phyloP scores from a whole-genome alignment of 2,797 vertebrate genomes.

The Numenius phaeopus region DNA sequence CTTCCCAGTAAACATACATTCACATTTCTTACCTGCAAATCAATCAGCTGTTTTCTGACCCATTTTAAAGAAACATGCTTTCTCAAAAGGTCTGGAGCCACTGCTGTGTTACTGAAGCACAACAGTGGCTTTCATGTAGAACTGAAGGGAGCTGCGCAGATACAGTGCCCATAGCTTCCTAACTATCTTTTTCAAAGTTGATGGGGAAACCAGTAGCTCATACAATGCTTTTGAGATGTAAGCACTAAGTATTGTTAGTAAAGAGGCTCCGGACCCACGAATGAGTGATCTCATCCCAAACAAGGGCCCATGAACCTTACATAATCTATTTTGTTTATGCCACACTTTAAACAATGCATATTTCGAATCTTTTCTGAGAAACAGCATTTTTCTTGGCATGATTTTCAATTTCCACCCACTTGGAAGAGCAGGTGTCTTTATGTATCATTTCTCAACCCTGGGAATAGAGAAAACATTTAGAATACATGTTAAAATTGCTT shows the following conservation, averaged over 20 bases:
- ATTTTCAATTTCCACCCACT: conserved; percentile 35
- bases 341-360: conserved; percentile 10
- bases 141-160: not conserved
- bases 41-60: not conserved
- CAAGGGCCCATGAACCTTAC: not conserved
- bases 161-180: not conserved
- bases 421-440: conserved; percentile 41
- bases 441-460: not conserved
- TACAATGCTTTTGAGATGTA: not conserved
- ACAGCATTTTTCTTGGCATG: not conserved
- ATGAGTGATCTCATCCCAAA: not conserved
- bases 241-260: not conserved
- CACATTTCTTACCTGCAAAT: not conserved
- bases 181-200: not conserved
- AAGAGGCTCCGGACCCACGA: not conserved
- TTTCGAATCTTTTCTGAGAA: conserved; percentile 38
- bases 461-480: conserved; percentile 15
- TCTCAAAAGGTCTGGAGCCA: not conserved
- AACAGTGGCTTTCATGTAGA: not conserved
- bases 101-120: not conserved
- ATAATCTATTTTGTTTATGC: conserved; percentile 29
- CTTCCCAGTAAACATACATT: not conserved
- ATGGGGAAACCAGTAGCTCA: not conserved
- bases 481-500: not conserved
- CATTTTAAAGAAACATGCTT: not conserved